Base-by-base conservation (phyloP, 2,113 vertebrate species). In the Sminthopsis crassicaudata region DNA sequence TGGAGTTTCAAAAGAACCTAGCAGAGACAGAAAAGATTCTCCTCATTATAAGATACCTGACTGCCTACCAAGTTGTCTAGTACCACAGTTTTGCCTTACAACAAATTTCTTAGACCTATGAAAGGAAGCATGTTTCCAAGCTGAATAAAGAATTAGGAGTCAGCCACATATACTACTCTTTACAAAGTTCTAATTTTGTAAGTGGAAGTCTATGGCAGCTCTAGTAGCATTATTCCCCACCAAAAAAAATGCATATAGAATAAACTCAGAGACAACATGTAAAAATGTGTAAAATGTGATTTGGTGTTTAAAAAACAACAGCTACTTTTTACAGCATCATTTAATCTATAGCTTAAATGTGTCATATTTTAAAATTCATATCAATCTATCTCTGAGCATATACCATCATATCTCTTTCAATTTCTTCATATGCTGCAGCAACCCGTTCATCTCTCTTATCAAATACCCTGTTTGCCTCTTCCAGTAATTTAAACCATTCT, bases 331-430 rank as follows among this genome's bases (percentile, higher is more conserved):
- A 26, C 30, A 95, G n/a, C 91, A 95, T 84, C 46, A 91, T 89
- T 91, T 90, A 96, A 48, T 67, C 84, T 93, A 30, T 24, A 25
- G 23, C n/a, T 94, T 53, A 95, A 50, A 76, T 30, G 42, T 84
- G 60, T 90, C 57, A 53, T 26, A 89, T 91, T 51, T 93, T 94
- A 94, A 97, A 97, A 97, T 90, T 94, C 50, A 60, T 46, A 11
- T 3, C 36, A 89, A 25, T 36, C 25, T 42, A 90, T 46, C 95
- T 94, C 88, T 52, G 53, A 92, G 92, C 26, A 50, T 97, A 93
- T 98, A 99, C 99, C 98, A 97, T 98, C 97, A 99, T 95, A 93
- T 98, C 98, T 94, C 97, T 98, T 96, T 99, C 98, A 7, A 99
- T 98, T 94, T 99, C 98, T 97, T 99, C 98, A 92, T 99, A 99